Conservation (phyloP, 2,113 vertebrate genomes). For the Raja brachyura region DNA sequence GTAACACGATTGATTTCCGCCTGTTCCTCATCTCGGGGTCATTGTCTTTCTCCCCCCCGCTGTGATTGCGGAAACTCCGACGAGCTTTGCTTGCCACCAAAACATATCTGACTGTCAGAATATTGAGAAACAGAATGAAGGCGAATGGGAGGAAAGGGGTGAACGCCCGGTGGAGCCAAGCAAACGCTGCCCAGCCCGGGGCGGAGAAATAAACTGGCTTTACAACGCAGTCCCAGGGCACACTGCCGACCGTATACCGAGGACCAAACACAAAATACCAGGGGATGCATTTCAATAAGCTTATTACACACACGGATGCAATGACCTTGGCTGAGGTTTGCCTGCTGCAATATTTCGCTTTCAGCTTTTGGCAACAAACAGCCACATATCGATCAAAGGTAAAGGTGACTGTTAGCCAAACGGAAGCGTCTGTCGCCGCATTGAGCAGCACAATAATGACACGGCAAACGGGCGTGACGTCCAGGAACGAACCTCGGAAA, state of each 20-base stretch:
- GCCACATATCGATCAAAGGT: constrained; percentile 26
- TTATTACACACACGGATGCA: neutral
- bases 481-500: constrained; percentile 23
- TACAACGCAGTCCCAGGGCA: neutral
- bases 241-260: neutral
- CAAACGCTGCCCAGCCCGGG: constrained; percentile 4
- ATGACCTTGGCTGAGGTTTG: neutral
- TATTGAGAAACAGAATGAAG: constrained; percentile 40
- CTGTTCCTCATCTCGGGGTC: constrained; percentile 40
- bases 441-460: neutral
- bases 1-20: constrained; percentile 41
- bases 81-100: constrained; percentile 25
- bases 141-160: constrained; percentile 40
- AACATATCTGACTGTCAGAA: constrained; percentile 40
- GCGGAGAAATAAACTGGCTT: neutral
- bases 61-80: constrained; percentile 35
- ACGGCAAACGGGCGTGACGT: neutral
- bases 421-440: neutral
- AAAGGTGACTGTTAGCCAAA: constrained; percentile 18
- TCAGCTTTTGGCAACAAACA: constrained; percentile 20
- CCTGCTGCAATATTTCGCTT: neutral
- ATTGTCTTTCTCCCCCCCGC: neutral
- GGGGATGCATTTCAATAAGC: constrained; percentile 10
- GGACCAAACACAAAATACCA: constrained; percentile 28
- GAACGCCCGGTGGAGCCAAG: constrained; percentile 41